Percentiles rank a stretch among this genome's conserved stretches.
Evolutionary conservation across 2,113 vertebrate species (phyloP).

Genomic region (Notothenia coriiceps): DNA sequence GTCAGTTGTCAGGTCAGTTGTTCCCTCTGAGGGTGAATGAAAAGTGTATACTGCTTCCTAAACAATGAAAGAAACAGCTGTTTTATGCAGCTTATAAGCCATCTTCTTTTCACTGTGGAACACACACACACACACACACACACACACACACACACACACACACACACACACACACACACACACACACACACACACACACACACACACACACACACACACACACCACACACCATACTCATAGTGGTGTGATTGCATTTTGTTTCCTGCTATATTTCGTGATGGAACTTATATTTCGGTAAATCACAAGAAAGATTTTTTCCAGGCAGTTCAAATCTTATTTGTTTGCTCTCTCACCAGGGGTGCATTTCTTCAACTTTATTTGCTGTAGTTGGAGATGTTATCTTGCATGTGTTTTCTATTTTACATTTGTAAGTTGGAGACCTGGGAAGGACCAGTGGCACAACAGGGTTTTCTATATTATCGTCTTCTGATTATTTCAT

Average conservation of each 20-base stretch:
- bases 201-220: neutral
- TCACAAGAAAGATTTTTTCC: constrained; percentile 40
- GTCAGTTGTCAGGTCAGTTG: constrained; percentile 68
- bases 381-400: constrained; percentile 50
- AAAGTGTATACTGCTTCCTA: constrained; percentile 48
- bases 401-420: constrained; percentile 73
- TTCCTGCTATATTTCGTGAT: constrained; percentile 41
- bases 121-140: constrained; percentile 1
- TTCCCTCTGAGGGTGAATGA: constrained; percentile 50
- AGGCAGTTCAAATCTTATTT: constrained; percentile 54
- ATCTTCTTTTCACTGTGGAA: constrained; percentile 38
- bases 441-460: constrained; percentile 56
- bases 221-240: no score
- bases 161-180: neutral
- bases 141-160: neutral
- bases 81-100: constrained; percentile 34
- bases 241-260: constrained; percentile 21
- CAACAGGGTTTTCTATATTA: constrained; percentile 69
- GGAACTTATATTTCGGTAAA: constrained; percentile 58
- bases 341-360: constrained; percentile 50
- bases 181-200: no score
- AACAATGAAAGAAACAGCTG: constrained; percentile 60
- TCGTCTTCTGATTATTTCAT: constrained; percentile 78
- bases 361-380: constrained; percentile 41
- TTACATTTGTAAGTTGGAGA: constrained; percentile 58